phyloP scores from a whole-genome alignment of 2,797 vertebrate species.

The Chromobotia macracanthus region DNA sequence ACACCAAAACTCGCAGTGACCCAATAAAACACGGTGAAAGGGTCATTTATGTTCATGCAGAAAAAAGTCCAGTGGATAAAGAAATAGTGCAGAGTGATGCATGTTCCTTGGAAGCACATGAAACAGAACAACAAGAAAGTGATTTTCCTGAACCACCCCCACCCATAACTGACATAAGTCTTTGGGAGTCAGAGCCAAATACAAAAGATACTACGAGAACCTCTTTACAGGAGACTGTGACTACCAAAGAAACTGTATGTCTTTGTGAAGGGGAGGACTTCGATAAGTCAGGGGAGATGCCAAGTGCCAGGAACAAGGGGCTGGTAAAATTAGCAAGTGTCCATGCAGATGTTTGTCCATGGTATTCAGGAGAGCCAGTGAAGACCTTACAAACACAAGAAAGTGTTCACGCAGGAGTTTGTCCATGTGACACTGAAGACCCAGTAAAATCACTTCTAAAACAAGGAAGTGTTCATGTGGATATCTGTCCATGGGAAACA shows the following conservation, averaged over 20 bases:
- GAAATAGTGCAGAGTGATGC: constrained; percentile 27
- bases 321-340: not conserved
- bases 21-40: constrained; percentile 58
- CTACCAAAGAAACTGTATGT: constrained; percentile 49
- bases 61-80: constrained; percentile 38
- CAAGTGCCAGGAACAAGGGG: constrained; percentile 1
- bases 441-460: not conserved
- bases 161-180: constrained; percentile 59
- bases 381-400: not conserved
- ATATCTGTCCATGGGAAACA: constrained; percentile 50
- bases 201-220: constrained; percentile 21
- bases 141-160: constrained; percentile 74
- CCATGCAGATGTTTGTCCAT: not conserved
- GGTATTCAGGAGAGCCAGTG: constrained; percentile 2
- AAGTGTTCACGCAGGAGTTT: not conserved
- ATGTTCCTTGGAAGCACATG: constrained; percentile 30
- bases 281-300: constrained; percentile 16
- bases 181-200: constrained; percentile 60
- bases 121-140: constrained; percentile 46
- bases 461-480: fast-evolving
- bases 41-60: constrained; percentile 69
- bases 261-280: constrained; percentile 27
- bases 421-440: constrained; percentile 47
- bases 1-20: constrained; percentile 40
- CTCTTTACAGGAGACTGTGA: constrained; percentile 54